These are phyloP conservation scores for Trichomycterus rosablanca DNA, from an alignment of 2,113 vertebrate genomes.

Conservation along the genomic window DNA sequence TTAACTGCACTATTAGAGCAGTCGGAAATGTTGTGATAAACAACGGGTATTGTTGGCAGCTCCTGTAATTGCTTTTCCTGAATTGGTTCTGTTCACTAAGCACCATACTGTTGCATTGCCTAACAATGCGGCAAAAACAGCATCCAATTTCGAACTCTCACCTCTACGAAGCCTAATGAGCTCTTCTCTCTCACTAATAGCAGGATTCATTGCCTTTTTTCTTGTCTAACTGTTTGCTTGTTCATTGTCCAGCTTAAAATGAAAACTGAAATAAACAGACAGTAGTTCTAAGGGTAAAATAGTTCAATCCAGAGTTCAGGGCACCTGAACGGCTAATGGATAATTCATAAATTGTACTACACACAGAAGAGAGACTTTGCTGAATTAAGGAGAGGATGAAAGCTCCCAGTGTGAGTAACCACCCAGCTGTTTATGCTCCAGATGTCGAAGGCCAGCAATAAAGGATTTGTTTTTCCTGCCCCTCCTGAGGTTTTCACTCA, in stretches of 20 bases:
- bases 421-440: conserved; percentile 35
- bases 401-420: conserved; percentile 23
- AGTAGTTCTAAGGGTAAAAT: neutral
- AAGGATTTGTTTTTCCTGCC: conserved; percentile 19
- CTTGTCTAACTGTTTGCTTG: neutral
- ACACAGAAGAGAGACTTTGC: conserved; percentile 10
- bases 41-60: conserved; percentile 41
- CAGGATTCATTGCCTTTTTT: conserved; percentile 1
- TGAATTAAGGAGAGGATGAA: conserved; percentile 30
- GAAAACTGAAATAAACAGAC: neutral
- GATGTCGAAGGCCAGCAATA: conserved; percentile 36
- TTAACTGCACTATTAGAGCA: conserved; percentile 42
- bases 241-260: conserved; percentile 11
- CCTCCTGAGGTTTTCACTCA: conserved; percentile 2
- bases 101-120: conserved; percentile 33
- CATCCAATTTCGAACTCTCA: conserved; percentile 29
- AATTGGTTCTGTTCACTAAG: conserved; percentile 50
- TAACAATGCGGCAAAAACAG: conserved; percentile 39
- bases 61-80: conserved; percentile 50
- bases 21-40: conserved; percentile 45
- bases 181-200: conserved; percentile 3
- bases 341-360: conserved; percentile 30
- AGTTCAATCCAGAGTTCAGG: conserved; percentile 27
- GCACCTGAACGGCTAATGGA: conserved; percentile 19
- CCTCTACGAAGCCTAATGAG: conserved; percentile 20